Base-by-base conservation (phyloP, 1,140 invertebrate genomes). In the Philopotamus ludificatus region DNA sequence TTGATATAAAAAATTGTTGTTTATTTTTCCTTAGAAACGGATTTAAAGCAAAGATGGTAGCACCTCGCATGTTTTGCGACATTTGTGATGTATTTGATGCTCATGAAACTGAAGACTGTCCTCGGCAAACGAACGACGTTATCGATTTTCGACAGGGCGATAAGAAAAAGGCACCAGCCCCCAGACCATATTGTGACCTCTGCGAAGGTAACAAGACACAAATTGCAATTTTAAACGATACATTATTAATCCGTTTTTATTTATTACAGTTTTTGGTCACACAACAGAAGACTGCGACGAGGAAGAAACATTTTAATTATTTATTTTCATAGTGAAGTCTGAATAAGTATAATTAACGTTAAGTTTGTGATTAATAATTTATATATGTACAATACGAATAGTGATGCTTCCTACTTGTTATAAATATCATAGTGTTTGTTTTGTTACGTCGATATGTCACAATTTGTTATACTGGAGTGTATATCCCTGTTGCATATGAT, bases 91-190 rank as follows among this genome's bases (percentile, higher is more conserved):
- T 88, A 74, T 98, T 98, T 82, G 96, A 98, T 81, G 79, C 88
- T 59, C 97, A 99, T 74, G 95, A 98, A 75, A 98, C 96, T 0
- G 94, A 97, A 76, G 96, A 98, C 77, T 98, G 96, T 81, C 95
- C 95, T 15, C 81, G 86, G 15, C 95, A 98, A 79, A 85, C 85
- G 7, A 85, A 84, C 60, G 79, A 83, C 3, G 76, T 75, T 12
- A 75, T 79, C 28, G 79, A 76, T 47, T 71, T 81, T 3, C 72
- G 79, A 41, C 71, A 78, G 67, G 81, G 73, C 71, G 71, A 74
- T 47, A 72, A 73, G 12, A 82, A 81, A 70, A 78, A 83, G 51
- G 77, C 80, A 59, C 83, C 83, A 47, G 75, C 83, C 57, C 84
- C 87, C 2, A 80, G 94, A 55, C 88, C 92, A 44, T 98, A 96